Base-by-base conservation (phyloP, 2,888 invertebrate genomes). In the Tetragonula carbonaria region DNA sequence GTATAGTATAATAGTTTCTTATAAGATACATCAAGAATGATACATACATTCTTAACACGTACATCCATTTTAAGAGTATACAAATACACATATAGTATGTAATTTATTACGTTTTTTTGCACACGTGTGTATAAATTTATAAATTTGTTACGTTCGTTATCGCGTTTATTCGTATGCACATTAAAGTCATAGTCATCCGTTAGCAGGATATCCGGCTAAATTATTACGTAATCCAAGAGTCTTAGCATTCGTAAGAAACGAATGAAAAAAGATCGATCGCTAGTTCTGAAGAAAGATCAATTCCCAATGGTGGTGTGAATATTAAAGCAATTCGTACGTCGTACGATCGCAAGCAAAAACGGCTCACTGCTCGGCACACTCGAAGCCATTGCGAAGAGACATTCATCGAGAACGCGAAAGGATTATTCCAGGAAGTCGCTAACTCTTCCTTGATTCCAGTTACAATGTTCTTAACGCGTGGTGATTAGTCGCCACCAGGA, bases 401-500 rank as follows among this genome's bases (percentile, higher is more conserved):
- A 82, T 87, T 87, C 87, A 87, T 73, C 73, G 71, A 21, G 70
- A 78, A 77, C 53, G 50, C 45, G 72, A 71, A 66, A 78, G 57
- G 82, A 87, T 87, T 78, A 79, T 80, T 88, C 74, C 67, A 77
- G 55, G 87, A 73, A 65, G 21, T 33, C 45, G 4, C 13, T 33
- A 73, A 57, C 57, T 68, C 51, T 70, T 70, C 63, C 62, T 55
- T 67, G 33, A 62, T 63, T 74, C 72, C 72, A 67, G 55, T 66
- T 67, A 57, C 38, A 33, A 65, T n/a, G 75, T 71, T 77, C 62
- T 59, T 59, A 67, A 59, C 68, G 55, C 57, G 66, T 55, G 71
- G 57, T 80, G 82, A 86, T 85, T 85, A 82, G 81, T 82, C 63
- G 78, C 65, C 28, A 45, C 73, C 74, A 65, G 83, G 74, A 79